phyloP scores from a whole-genome alignment of 2,888 invertebrate species.

The Baccha elongata region DNA sequence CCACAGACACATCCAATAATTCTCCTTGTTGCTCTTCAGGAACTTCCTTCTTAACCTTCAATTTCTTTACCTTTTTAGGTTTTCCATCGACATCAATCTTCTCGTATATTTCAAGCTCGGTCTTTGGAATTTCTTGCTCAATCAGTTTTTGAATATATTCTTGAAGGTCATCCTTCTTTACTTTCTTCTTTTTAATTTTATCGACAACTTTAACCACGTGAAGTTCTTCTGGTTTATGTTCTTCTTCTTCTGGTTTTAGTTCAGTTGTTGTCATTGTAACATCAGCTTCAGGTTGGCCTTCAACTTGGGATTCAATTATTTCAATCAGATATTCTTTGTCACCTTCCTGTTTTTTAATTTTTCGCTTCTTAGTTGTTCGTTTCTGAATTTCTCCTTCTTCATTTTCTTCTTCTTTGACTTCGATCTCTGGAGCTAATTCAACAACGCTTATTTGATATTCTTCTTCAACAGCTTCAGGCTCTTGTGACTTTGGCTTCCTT shows the following conservation, averaged over 20 bases:
- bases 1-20: slow-evolving; percentile 75
- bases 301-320: slow-evolving; percentile 76
- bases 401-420: slow-evolving; percentile 76
- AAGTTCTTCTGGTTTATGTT: slow-evolving; percentile 74
- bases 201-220: slow-evolving; percentile 61
- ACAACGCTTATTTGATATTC: slow-evolving; percentile 77
- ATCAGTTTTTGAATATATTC: slow-evolving; percentile 81
- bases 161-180: slow-evolving; percentile 80
- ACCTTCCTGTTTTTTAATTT: slow-evolving; percentile 77
- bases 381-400: slow-evolving; percentile 75
- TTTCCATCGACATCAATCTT: slow-evolving; percentile 80
- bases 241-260: slow-evolving; percentile 72
- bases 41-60: slow-evolving; percentile 74
- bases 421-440: slow-evolving; percentile 80
- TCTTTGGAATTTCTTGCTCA: slow-evolving; percentile 82
- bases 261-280: slow-evolving; percentile 82
- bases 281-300: slow-evolving; percentile 77
- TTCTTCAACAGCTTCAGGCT: slow-evolving; percentile 58
- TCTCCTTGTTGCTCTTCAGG: slow-evolving; percentile 74
- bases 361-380: slow-evolving; percentile 77
- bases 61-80: slow-evolving; percentile 78
- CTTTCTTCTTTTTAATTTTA: slow-evolving; percentile 77
- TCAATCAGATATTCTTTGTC: slow-evolving; percentile 77
- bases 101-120: slow-evolving; percentile 82
- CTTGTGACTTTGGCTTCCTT: slow-evolving; percentile 73